These are phyloP conservation scores for Ischnus inquisitorius DNA, from an alignment of 2,888 invertebrate species.

Conservation along the genomic window DNA sequence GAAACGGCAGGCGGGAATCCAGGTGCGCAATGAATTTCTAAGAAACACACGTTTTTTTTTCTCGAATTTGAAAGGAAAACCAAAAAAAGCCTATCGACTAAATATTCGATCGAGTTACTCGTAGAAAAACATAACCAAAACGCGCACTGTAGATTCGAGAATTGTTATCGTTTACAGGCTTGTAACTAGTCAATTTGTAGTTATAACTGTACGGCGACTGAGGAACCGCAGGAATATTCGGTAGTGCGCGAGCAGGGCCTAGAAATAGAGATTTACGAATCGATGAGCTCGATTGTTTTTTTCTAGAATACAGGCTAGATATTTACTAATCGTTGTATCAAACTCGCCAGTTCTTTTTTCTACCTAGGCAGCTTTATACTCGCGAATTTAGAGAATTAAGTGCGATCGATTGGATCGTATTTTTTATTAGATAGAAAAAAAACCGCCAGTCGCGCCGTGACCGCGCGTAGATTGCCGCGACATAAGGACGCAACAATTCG, in stretches of 20 bases:
- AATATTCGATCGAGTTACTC: background rate
- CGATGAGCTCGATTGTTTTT: background rate
- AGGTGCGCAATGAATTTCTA: slow-evolving; percentile 38
- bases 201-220: background rate
- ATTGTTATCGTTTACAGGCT: slow-evolving; percentile 39
- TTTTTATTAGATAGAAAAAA: slow-evolving; percentile 12
- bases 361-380: slow-evolving; percentile 20
- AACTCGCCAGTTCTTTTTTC: background rate
- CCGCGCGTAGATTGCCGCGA: background rate
- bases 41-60: slow-evolving; percentile 13
- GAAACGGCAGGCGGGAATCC: slow-evolving; percentile 23
- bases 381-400: background rate
- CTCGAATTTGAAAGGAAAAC: background rate
- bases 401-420: background rate
- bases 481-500: background rate
- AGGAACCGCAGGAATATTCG: background rate
- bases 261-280: slow-evolving; percentile 18
- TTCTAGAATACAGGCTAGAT: slow-evolving; percentile 3
- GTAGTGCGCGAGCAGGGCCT: background rate
- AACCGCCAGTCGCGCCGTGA: background rate
- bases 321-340: slow-evolving; percentile 1
- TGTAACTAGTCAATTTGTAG: slow-evolving; percentile 45
- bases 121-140: background rate
- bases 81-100: background rate
- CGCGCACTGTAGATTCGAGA: slow-evolving; percentile 30